Conservation (phyloP, 2,797 vertebrate species). For the Hephaestus fuliginosus region DNA sequence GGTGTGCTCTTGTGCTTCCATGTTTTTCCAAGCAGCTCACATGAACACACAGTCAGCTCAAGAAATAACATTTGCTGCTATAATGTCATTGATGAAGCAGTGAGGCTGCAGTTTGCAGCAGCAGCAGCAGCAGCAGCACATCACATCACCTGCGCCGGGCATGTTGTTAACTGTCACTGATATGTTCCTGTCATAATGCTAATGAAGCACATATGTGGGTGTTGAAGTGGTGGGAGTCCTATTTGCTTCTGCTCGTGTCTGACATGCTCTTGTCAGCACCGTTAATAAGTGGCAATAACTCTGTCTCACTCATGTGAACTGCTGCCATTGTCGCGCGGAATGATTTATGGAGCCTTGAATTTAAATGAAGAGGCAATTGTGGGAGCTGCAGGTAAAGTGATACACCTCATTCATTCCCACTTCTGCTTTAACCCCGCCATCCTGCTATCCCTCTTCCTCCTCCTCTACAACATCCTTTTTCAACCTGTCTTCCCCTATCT, state of each 20-base stretch:
- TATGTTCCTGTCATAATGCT: constrained; percentile 62
- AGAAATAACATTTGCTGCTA: background rate
- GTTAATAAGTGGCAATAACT: constrained; percentile 70
- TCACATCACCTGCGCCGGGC: constrained; percentile 21
- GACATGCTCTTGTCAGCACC: constrained; percentile 73
- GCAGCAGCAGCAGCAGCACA: background rate
- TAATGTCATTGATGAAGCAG: constrained; percentile 3
- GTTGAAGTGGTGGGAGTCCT: constrained; percentile 53
- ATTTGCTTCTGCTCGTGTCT: constrained; percentile 61
- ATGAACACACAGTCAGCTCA: background rate
- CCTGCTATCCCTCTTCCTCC: constrained; percentile 18
- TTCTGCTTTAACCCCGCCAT: constrained; percentile 42
- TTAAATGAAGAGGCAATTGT: constrained; percentile 64
- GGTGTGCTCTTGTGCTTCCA: constrained; percentile 15
- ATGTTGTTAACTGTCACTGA: constrained; percentile 58
- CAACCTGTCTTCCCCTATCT: constrained; percentile 34
- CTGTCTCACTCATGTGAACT: constrained; percentile 47
- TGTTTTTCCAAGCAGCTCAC: background rate
- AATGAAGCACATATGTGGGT: constrained; percentile 74
- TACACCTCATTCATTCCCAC: constrained; percentile 47
- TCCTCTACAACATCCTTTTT: constrained; percentile 34
- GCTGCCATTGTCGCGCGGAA: constrained; percentile 54
- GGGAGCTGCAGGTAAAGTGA: constrained; percentile 45
- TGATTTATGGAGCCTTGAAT: constrained; percentile 69
- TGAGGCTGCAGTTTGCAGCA: background rate